Conservation (phyloP, 2,113 vertebrate species). For the Lepidothrix coronata region DNA sequence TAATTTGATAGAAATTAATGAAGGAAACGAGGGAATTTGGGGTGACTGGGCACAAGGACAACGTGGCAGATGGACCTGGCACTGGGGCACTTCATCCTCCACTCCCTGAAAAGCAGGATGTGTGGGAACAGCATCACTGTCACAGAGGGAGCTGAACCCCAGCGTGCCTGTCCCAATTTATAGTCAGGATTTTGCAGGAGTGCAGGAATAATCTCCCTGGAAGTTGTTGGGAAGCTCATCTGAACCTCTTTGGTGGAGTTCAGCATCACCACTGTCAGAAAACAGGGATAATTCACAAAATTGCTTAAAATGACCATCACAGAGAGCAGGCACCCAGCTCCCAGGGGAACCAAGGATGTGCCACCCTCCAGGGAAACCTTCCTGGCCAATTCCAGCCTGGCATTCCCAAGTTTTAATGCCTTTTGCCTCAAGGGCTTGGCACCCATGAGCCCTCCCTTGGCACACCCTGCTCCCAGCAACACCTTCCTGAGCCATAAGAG, state of each 20-base stretch:
- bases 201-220: neutral
- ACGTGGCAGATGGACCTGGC: neutral
- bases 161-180: neutral
- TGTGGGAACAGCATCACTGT: neutral
- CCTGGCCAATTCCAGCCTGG: neutral
- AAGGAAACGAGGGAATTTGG: neutral
- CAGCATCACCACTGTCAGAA: neutral
- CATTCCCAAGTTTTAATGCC: no score
- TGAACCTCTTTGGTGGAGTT: neutral
- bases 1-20: neutral
- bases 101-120: neutral
- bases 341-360: neutral
- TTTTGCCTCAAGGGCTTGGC: neutral
- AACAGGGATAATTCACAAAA: neutral
- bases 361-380: neutral
- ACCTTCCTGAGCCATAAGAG: neutral
- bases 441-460: neutral
- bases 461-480: neutral
- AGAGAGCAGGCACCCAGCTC: neutral
- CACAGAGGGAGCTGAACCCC: neutral
- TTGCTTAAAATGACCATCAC: neutral
- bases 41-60: neutral
- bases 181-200: neutral
- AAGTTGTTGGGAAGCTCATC: neutral
- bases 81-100: neutral